Evolutionary conservation across 1,140 invertebrate species (phyloP), one percentile per base, ranked within the genome.

Genomic region (Sitodiplosis mosellana): DNA sequence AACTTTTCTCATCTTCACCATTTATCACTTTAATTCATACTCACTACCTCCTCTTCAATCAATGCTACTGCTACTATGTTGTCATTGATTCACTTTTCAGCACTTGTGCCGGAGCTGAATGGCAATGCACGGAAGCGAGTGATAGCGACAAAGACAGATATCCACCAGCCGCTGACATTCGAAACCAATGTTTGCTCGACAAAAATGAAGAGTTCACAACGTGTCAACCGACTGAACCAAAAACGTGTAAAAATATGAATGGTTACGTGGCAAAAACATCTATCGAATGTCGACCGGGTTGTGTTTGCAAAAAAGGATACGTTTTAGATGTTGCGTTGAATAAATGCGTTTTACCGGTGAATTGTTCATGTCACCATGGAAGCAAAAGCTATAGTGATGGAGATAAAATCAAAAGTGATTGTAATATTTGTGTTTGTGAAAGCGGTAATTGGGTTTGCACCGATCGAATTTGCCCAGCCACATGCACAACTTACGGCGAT

Each of bases 321-420:
- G 79, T 90, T 4, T 63, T 81, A 3, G 82, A 89, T 54, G 70
- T 69, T 0, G 63, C 74, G 5, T 73, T 72, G 1, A 74, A 76
- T 49, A 58, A 63, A 12, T 93, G 88, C 58, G 74, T 92, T 1
- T 60, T 69, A 48, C 72, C 79, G 1, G 57, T 66, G 1, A 66
- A 79, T 33, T 93, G 89, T 57, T 87, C 87, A 0, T 93, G 89
- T 60, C 84, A 88, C 62, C 87, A 92, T 61, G 86, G 81, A 15
- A 85, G 87, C 2, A 70, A 73, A 19, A 87, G 81, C 57, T 93
- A 86, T 59, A 66, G 69, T 17, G 85, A 92, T 54, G 80, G 79
- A 0, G 74, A 81, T 7, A 65, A 66, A 34, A 83, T 89, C 56
- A 74, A 78, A 49, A 76, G 81, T 59, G 83, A 86, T 41, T 92